A percentile compares a stretch with the other conserved stretches of the same genome.
These are phyloP conservation scores for Tenualosa ilisha DNA, from an alignment of 2,797 vertebrate species.

Conservation along the genomic window DNA sequence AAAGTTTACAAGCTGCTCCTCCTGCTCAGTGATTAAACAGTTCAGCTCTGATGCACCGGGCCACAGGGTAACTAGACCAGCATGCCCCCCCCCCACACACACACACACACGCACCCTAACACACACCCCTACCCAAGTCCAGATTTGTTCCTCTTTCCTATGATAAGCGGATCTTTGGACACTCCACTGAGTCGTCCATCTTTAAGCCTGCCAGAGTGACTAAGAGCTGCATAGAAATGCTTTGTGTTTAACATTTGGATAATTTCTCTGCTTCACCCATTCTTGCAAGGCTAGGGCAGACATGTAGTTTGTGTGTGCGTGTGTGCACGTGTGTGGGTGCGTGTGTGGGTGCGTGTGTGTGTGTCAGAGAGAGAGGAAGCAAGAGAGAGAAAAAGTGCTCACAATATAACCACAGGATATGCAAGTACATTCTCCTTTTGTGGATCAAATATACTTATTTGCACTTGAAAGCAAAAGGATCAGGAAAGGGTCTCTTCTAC, in stretches of 20 bases:
- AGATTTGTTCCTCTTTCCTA: neutral
- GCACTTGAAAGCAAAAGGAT: neutral
- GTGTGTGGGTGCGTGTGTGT: neutral
- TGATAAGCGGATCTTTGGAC: conserved; percentile 45
- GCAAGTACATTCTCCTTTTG: neutral
- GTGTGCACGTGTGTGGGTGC: neutral
- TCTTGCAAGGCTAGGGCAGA: neutral
- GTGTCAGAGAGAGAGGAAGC: neutral
- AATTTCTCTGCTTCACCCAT: neutral
- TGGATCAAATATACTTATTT: neutral
- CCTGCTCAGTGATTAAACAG: conserved; percentile 50
- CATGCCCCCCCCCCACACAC: neutral
- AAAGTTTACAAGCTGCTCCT: conserved; percentile 48
- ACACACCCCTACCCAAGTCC: conserved; percentile 31
- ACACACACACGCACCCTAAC: neutral
- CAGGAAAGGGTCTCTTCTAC: neutral
- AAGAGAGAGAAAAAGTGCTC: too few relatives aligned
- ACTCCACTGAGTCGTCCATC: conserved; percentile 38
- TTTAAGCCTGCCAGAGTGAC: conserved; percentile 27
- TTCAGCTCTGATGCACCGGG: conserved; percentile 49
- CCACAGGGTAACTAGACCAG: conserved; percentile 25
- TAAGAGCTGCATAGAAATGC: neutral
- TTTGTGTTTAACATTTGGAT: neutral
- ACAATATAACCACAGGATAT: neutral
- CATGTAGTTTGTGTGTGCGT: neutral